phyloP scores from a whole-genome alignment of 2,888 invertebrate species.

The Ormyrus rosae region DNA sequence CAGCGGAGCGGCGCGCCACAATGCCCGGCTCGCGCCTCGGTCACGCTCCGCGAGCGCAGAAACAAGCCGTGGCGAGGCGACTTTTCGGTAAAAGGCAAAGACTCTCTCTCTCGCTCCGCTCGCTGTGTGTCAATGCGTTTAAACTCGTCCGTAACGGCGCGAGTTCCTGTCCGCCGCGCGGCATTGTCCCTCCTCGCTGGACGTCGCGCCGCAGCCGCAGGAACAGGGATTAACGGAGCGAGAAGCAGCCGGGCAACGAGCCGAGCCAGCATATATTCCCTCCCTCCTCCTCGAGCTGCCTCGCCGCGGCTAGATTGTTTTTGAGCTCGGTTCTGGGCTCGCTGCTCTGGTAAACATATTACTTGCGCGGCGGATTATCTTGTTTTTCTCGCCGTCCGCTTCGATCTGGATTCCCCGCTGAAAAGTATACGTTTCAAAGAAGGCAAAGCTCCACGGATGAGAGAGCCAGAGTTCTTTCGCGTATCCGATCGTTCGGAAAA shows the following conservation, averaged over 20 bases:
- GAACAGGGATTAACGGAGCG: too few species aligned
- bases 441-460: not conserved
- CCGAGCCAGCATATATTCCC: not conserved
- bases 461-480: too few species aligned
- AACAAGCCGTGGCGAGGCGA: not conserved
- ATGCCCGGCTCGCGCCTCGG: not conserved
- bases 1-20: not conserved
- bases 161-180: conserved; percentile 1
- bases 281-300: too few species aligned
- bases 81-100: not conserved
- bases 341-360: too few species aligned
- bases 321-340: too few species aligned
- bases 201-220: too few species aligned
- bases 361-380: too few species aligned
- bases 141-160: not conserved
- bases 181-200: not conserved
- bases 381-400: too few species aligned
- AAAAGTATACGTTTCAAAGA: too few species aligned
- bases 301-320: too few species aligned
- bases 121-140: not conserved
- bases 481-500: conserved; percentile 14
- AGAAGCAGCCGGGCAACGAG: too few species aligned
- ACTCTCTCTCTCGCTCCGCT: not conserved
- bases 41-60: conserved; percentile 20
- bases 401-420: too few species aligned